phyloP scores from a whole-genome alignment of 1,140 invertebrate genomes.

The Nasonia giraulti region DNA sequence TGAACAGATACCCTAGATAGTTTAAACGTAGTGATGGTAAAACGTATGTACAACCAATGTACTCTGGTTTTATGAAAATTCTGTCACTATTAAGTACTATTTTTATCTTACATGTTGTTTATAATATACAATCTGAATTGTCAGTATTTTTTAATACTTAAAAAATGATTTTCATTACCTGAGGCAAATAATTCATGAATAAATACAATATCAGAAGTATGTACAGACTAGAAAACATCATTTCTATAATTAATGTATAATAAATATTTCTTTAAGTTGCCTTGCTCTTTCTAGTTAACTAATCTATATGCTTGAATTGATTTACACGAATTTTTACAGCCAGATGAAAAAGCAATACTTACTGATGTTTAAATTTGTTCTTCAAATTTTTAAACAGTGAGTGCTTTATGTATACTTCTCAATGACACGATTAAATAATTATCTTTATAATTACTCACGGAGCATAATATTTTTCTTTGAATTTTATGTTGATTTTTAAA shows the following conservation, averaged over 20 bases:
- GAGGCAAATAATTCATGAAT: slow-evolving; percentile 20
- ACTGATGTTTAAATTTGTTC: background rate
- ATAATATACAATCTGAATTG: slow-evolving; percentile 58
- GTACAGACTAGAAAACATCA: slow-evolving; percentile 4
- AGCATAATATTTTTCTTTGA: slow-evolving; percentile 9
- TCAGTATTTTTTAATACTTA: slow-evolving; percentile 33
- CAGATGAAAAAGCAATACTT: background rate
- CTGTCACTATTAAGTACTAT: slow-evolving; percentile 55
- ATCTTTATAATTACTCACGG: background rate
- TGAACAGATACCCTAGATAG: slow-evolving; percentile 52
- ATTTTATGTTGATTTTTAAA: background rate
- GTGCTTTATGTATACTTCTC: background rate
- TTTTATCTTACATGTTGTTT: slow-evolving; percentile 51
- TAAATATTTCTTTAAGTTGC: background rate
- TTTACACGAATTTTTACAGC: slow-evolving; percentile 20
- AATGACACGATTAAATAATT: background rate
- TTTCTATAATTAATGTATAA: slow-evolving; percentile 27
- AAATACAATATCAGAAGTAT: slow-evolving; percentile 20
- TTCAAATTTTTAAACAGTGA: background rate
- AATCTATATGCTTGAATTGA: slow-evolving; percentile 15
- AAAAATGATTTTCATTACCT: background rate
- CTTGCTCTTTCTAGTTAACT: background rate
- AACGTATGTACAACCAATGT: slow-evolving; percentile 63
- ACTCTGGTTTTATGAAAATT: slow-evolving; percentile 56
- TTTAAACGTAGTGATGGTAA: slow-evolving; percentile 54